Percentiles rank a stretch among this genome's conserved stretches.
phyloP scores from a whole-genome alignment of 2,113 vertebrate species.

The Poeciliopsis prolifica region DNA sequence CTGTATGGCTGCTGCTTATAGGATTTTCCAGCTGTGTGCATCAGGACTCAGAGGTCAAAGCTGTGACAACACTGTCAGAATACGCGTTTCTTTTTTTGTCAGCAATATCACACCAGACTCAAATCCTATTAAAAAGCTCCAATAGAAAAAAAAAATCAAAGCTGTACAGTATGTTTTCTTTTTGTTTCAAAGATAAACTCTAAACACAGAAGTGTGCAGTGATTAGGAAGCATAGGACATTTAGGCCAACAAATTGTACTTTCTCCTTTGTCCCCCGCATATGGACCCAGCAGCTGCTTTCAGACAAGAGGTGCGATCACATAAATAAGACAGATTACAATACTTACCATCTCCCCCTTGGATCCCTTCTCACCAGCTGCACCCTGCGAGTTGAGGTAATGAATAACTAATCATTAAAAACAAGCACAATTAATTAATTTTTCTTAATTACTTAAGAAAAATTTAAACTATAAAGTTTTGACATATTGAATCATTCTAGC shows the following conservation, averaged over 20 bases:
- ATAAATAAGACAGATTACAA: slow-evolving; percentile 52
- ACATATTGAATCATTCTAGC: slow-evolving; percentile 14
- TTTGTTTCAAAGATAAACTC: slow-evolving; percentile 52
- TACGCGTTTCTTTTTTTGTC: slow-evolving; percentile 36
- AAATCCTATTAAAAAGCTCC: slow-evolving; percentile 67
- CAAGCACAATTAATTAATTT: background rate
- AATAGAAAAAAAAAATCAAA: slow-evolving; percentile 33
- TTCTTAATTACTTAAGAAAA: background rate
- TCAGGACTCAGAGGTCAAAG: slow-evolving; percentile 64
- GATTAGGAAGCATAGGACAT: slow-evolving; percentile 51
- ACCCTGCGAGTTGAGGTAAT: slow-evolving; percentile 75
- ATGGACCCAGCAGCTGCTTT: slow-evolving; percentile 56
- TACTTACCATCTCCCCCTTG: slow-evolving; percentile 86
- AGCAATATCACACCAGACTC: slow-evolving; percentile 55
- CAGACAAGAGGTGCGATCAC: slow-evolving; percentile 24
- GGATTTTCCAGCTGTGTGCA: slow-evolving; percentile 73
- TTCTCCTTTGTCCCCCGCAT: slow-evolving; percentile 40
- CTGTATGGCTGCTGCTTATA: slow-evolving; percentile 48
- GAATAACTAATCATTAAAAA: background rate
- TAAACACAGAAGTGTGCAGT: slow-evolving; percentile 51
- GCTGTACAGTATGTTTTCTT: slow-evolving; percentile 43
- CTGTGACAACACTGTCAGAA: slow-evolving; percentile 46
- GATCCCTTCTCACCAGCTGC: slow-evolving; percentile 87
- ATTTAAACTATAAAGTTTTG: slow-evolving; percentile 6
- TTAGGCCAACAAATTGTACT: slow-evolving; percentile 44